A percentile compares a stretch with the other conserved stretches of the same genome.
Conservation (phyloP, 2,113 vertebrate genomes). For the Polyodon spathula region DNA sequence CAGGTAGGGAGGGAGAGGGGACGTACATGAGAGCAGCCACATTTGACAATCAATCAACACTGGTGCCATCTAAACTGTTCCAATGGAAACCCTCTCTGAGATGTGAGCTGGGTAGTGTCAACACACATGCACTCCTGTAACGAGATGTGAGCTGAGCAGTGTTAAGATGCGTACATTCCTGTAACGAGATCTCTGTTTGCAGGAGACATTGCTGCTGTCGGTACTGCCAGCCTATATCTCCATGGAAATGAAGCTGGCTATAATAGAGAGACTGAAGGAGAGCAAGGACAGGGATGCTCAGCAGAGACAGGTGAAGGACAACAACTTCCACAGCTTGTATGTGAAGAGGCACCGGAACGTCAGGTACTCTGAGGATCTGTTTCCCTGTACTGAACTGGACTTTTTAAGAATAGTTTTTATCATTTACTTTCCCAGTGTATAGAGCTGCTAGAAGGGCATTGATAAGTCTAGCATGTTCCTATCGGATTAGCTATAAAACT, state of each 20-base stretch:
- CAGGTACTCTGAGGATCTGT: conserved; percentile 51
- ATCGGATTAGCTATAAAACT: not conserved
- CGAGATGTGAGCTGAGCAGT: not conserved
- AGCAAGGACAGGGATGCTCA: conserved; percentile 71
- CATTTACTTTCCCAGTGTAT: not conserved
- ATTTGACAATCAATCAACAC: no score
- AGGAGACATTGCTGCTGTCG: conserved; percentile 91
- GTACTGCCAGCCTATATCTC: conserved; percentile 93
- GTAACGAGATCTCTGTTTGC: conserved; percentile 6
- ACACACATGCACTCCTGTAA: no score
- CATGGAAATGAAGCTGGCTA: conserved; percentile 97
- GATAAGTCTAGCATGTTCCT: conserved; percentile 23
- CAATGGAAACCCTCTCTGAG: no score
- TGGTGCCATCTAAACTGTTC: no score
- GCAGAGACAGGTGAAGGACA: conserved; percentile 74
- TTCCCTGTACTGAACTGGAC: no score
- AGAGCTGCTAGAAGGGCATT: conserved; percentile 17
- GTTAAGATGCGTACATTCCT: not conserved
- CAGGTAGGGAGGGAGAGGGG: conserved; percentile 61
- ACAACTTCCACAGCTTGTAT: conserved; percentile 95
- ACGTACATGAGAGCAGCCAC: not conserved
- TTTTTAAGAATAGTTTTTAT: no score
- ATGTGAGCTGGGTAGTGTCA: no score
- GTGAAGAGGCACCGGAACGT: conserved; percentile 94
- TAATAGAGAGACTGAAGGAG: conserved; percentile 88